Percentiles rank a stretch among this genome's conserved stretches.
Conservation (phyloP, 2,888 invertebrate genomes). For the Polia nebulosa region DNA sequence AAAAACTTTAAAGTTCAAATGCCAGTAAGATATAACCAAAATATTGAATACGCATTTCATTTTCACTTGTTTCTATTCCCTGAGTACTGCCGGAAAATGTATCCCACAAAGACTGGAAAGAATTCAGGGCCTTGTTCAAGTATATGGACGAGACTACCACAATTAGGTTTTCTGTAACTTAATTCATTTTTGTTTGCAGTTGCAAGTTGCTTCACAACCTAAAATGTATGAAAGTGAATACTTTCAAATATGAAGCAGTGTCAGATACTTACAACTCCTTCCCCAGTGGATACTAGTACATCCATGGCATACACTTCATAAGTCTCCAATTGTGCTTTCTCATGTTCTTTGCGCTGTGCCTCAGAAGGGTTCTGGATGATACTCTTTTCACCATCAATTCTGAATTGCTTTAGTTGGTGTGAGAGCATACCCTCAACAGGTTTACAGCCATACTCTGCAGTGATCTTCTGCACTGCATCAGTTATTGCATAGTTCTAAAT, state of each 20-base stretch:
- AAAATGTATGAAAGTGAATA: not conserved
- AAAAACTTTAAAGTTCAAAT: conserved; percentile 41
- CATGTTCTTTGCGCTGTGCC: conserved; percentile 98
- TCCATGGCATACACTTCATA: conserved; percentile 99
- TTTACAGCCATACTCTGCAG: conserved; percentile 98
- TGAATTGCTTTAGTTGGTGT: conserved; percentile 98
- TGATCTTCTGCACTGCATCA: conserved; percentile 97
- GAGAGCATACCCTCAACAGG: conserved; percentile 99
- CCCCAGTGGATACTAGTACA: conserved; percentile 98
- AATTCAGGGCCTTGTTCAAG: conserved; percentile 74
- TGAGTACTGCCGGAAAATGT: conserved; percentile 80
- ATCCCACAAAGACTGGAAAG: conserved; percentile 76
- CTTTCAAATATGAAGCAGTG: not conserved
- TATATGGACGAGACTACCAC: not conserved
- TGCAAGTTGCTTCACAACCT: not conserved
- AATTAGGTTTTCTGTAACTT: not conserved
- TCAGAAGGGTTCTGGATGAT: conserved; percentile 97
- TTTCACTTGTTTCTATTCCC: conserved; percentile 76
- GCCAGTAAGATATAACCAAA: conserved; percentile 77
- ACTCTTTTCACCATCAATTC: conserved; percentile 98
- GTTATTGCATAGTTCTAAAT: conserved; percentile 97
- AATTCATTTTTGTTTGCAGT: not conserved
- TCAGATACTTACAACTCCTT: conserved; percentile 94
- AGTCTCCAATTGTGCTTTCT: conserved; percentile 98
- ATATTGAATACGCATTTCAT: conserved; percentile 70